A percentile compares a stretch with the other conserved stretches of the same genome.
Evolutionary conservation across 2,113 vertebrate genomes (phyloP).

Genomic region (Paracanthobrama guichenoti): DNA sequence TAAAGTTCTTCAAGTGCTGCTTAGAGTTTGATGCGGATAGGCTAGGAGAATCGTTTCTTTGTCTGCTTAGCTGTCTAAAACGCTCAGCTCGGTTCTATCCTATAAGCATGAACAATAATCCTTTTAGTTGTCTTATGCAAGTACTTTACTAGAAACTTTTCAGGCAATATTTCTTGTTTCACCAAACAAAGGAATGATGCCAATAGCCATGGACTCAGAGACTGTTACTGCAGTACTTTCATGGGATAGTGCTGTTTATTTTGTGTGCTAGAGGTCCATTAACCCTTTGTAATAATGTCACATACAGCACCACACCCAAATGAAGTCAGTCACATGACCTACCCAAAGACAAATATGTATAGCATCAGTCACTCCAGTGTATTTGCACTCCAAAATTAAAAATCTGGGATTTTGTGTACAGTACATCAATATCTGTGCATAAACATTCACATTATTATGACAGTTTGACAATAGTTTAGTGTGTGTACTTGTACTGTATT

Average conservation of each 20-base stretch:
- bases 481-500: conserved; percentile 23
- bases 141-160: conserved; percentile 27
- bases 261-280: conserved; percentile 24
- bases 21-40: conserved; percentile 22
- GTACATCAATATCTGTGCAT: conserved; percentile 2
- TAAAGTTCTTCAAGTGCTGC: conserved; percentile 28
- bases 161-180: conserved; percentile 56
- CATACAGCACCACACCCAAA: not conserved
- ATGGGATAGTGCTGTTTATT: conserved; percentile 27
- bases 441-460: conserved; percentile 4
- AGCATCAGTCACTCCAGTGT: not conserved
- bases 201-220: conserved; percentile 76
- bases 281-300: conserved; percentile 9
- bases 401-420: conserved; percentile 2
- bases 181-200: conserved; percentile 58
- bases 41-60: not conserved
- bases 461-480: conserved; percentile 1
- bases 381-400: conserved; percentile 15
- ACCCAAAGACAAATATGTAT: conserved; percentile 27
- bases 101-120: conserved; percentile 45
- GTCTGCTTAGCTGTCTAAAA: conserved; percentile 26
- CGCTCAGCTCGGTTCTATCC: conserved; percentile 9
- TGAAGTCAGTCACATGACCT: not conserved
- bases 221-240: conserved; percentile 71
- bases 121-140: conserved; percentile 45